Base-by-base conservation (phyloP, 2,113 vertebrate genomes). In the Callocephalon fimbriatum region DNA sequence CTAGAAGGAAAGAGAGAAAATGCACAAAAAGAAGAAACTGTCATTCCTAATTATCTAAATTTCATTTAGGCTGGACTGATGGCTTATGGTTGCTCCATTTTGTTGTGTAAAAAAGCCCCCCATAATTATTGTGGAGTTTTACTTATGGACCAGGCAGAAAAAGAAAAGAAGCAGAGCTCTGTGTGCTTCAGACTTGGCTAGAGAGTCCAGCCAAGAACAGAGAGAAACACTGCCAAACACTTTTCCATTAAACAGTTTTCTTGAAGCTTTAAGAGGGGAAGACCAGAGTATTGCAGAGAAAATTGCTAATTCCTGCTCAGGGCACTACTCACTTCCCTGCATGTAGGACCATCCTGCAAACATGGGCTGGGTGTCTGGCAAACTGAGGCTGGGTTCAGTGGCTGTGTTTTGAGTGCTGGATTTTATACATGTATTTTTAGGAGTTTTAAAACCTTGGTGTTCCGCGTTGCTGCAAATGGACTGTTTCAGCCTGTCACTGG, bases 181-280 rank as follows among this genome's bases (percentile, higher is more conserved):
- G 27, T 88, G 59, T 92, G 67, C 58, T 90, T 92, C 83, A 95
- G 76, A 84, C 86, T 92, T 95, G 56, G 76, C 83, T 95, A 75
- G 37, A 0, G 1, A 95, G 66, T 87, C 92, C 83, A 89, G 83
- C 91, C 25, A 70, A 95, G 96, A 97, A 97, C 73, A 97, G 94
- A 95, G 94, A 92, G 96, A 97, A 97, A 95, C 90, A 72, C 87
- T 97, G 95, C 93, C 87, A 96, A 97, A 84, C 25, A 16, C 45
- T 86, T 97, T 97, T 97, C 95, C 95, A 95, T 84, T 96, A 97
- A 97, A 88, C 84, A 82, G 72, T 97, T 97, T 96, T 93, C 81
- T 92, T 97, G 88, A 94, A 92, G 85, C 92, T 92, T 86, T 92
- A 78, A 82, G 91, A 92, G 76, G 61, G 53, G 16, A 92, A 84